Conservation (phyloP, 2,113 vertebrate genomes). For the Amazona guildingii region DNA sequence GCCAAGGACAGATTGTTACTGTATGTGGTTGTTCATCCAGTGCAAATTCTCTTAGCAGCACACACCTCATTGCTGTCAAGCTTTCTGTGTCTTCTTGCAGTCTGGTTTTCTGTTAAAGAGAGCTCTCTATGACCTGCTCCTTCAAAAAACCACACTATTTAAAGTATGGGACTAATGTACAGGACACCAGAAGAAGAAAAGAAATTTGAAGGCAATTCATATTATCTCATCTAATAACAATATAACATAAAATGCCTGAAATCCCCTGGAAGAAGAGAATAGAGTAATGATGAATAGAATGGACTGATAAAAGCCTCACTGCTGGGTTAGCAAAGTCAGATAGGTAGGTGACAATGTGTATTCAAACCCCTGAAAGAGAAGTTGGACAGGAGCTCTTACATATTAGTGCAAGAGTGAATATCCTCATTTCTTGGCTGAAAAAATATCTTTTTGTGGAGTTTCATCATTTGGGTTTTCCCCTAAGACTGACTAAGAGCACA, state of each 20-base stretch:
- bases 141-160: neutral
- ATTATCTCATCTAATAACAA: neutral
- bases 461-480: neutral
- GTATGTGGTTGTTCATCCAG: neutral
- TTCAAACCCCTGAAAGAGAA: neutral
- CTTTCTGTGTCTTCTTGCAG: neutral
- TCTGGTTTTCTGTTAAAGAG: neutral
- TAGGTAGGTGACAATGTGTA: rapidly evolving
- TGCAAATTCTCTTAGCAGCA: neutral
- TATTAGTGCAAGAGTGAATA: neutral
- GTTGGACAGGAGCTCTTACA: neutral
- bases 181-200: neutral
- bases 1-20: neutral
- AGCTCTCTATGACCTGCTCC: neutral
- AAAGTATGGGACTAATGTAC: neutral
- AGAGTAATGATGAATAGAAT: neutral
- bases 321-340: neutral
- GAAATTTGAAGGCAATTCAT: neutral
- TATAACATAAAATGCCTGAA: neutral
- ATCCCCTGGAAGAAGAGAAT: neutral
- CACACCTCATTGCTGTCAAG: neutral
- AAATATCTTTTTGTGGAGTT: neutral
- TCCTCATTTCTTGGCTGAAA: neutral
- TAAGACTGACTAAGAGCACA: neutral
- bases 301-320: neutral